Percentiles rank a stretch among this genome's conserved stretches.
Evolutionary conservation across 2,113 vertebrate species (phyloP).

Genomic region (Smithornis capensis): DNA sequence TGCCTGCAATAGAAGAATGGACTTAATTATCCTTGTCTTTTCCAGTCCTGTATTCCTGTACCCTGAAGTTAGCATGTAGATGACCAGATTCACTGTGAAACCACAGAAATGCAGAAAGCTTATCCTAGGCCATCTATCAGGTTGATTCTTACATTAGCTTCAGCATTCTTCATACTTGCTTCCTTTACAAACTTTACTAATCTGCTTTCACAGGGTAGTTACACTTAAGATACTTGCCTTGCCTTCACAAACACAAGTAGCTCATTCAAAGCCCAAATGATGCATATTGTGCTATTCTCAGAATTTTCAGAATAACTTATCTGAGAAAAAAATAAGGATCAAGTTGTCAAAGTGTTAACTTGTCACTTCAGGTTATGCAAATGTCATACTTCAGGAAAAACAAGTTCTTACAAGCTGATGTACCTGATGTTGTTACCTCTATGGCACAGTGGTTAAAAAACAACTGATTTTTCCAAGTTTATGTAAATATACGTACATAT

Average conservation of each 20-base stretch:
- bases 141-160: neutral
- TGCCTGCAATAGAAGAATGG: constrained; percentile 2
- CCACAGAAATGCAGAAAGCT: neutral
- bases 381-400: neutral
- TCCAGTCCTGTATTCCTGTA: neutral
- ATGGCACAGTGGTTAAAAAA: neutral
- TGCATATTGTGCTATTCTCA: neutral
- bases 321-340: neutral
- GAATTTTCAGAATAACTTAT: neutral
- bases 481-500: neutral
- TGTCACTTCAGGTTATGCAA: neutral
- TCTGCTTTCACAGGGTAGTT: neutral
- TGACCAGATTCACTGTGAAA: neutral
- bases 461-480: neutral
- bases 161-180: neutral
- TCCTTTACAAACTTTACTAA: neutral
- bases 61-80: neutral
- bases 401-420: neutral
- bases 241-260: neutral
- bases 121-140: neutral
- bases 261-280: neutral
- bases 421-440: neutral
- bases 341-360: neutral
- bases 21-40: neutral
- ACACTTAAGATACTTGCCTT: neutral